Evolutionary conservation across 2,888 invertebrate genomes (phyloP).

Genomic region (Nezara viridula): DNA sequence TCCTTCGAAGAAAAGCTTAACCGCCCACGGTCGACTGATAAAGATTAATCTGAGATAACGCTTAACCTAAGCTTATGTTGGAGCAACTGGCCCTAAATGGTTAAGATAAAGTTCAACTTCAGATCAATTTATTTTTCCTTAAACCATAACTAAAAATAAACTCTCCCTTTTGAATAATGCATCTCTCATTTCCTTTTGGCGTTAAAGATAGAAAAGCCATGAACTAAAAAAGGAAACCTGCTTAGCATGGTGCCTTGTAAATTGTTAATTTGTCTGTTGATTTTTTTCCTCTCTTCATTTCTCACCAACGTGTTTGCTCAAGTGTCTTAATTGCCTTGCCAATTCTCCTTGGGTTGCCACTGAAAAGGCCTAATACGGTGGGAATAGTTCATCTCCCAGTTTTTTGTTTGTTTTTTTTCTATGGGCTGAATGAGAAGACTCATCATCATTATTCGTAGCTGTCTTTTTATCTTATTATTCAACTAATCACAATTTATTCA

Average conservation of each 20-base stretch:
- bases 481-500: background rate
- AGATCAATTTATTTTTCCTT: background rate
- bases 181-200: background rate
- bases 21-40: too few species aligned
- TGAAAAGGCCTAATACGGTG: background rate
- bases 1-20: too few species aligned
- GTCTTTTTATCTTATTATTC: background rate
- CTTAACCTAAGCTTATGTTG: too few species aligned
- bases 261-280: slow-evolving; percentile 13
- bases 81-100: background rate
- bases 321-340: slow-evolving; percentile 45
- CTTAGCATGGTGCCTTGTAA: background rate
- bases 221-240: slow-evolving; percentile 13
- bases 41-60: too few species aligned
- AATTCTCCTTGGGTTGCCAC: background rate
- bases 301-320: slow-evolving; percentile 11
- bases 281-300: background rate
- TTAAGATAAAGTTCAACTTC: background rate
- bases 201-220: background rate
- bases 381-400: background rate
- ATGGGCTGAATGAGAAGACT: background rate
- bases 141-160: background rate
- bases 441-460: background rate
- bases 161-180: background rate
- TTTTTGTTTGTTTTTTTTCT: background rate